phyloP scores from a whole-genome alignment of 1,140 invertebrate species.

The Wasmannia auropunctata region DNA sequence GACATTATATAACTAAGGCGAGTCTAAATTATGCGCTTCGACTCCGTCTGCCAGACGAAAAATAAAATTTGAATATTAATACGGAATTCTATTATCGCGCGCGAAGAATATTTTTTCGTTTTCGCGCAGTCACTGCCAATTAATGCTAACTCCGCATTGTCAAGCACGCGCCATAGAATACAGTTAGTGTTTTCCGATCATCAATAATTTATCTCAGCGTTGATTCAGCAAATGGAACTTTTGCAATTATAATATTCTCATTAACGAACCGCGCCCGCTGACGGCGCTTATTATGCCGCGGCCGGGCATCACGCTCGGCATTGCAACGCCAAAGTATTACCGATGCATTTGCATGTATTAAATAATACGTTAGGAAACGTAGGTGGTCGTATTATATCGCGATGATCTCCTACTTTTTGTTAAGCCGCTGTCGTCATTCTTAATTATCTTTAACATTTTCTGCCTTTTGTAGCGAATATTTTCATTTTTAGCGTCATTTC shows the following conservation, averaged over 20 bases:
- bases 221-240: slow-evolving; percentile 48
- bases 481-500: slow-evolving; percentile 2
- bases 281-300: slow-evolving; percentile 9
- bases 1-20: neutral
- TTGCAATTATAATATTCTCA: slow-evolving; percentile 55
- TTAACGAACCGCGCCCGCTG: slow-evolving; percentile 26
- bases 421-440: neutral
- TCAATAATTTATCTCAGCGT: slow-evolving; percentile 43
- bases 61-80: neutral
- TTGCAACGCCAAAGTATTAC: slow-evolving; percentile 24
- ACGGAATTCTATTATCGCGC: neutral
- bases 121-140: neutral
- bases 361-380: slow-evolving; percentile 15
- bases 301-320: neutral
- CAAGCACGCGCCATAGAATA: slow-evolving; percentile 26
- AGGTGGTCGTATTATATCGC: neutral
- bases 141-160: slow-evolving; percentile 18
- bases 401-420: slow-evolving; percentile 7
- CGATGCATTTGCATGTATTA: slow-evolving; percentile 33
- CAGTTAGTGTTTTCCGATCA: slow-evolving; percentile 14
- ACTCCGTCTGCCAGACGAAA: neutral
- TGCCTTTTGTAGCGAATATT: neutral
- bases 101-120: neutral
- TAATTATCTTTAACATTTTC: neutral
- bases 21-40: neutral